Percentiles rank a stretch among this genome's conserved stretches.
phyloP scores from a whole-genome alignment of 2,797 vertebrate genomes.

The Parauchenoglanis punctatus region DNA sequence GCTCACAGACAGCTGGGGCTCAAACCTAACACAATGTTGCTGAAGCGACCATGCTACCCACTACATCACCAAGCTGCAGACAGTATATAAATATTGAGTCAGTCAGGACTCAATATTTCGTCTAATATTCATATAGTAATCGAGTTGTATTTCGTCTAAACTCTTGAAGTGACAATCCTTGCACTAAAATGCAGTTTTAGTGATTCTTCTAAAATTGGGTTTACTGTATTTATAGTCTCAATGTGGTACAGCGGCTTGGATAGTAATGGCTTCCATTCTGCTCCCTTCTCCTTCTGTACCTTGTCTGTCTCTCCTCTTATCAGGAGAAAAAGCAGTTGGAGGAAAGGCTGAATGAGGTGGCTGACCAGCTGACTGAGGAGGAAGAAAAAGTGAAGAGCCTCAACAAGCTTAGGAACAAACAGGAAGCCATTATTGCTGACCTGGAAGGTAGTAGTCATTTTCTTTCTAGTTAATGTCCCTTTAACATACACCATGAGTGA shows the following conservation, averaged over 20 bases:
- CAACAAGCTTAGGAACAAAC: conserved; percentile 88
- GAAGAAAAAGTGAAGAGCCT: conserved; percentile 90
- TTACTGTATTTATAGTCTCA: neutral
- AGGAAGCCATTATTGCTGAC: conserved; percentile 85
- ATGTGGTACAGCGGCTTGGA: neutral
- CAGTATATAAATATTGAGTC: neutral
- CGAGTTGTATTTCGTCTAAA: too few species aligned
- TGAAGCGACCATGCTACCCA: neutral
- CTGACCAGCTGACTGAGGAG: conserved; percentile 84
- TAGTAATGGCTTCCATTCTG: neutral
- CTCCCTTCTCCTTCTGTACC: neutral
- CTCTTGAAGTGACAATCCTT: neutral
- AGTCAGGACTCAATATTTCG: too few species aligned
- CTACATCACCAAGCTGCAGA: neutral
- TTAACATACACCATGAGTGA: too few species aligned
- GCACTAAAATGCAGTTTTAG: neutral
- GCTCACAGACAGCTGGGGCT: neutral
- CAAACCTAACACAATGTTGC: neutral
- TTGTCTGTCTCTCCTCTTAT: conserved; percentile 16
- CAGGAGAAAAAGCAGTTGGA: conserved; percentile 88
- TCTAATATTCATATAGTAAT: too few species aligned
- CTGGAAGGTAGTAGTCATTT: conserved; percentile 79
- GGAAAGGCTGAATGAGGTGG: conserved; percentile 84
- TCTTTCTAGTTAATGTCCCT: neutral
- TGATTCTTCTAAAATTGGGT: neutral